Evolutionary conservation across 2,113 vertebrate genomes (phyloP), one percentile per base, ranked within the genome.

Genomic region (Corapipo altera): DNA sequence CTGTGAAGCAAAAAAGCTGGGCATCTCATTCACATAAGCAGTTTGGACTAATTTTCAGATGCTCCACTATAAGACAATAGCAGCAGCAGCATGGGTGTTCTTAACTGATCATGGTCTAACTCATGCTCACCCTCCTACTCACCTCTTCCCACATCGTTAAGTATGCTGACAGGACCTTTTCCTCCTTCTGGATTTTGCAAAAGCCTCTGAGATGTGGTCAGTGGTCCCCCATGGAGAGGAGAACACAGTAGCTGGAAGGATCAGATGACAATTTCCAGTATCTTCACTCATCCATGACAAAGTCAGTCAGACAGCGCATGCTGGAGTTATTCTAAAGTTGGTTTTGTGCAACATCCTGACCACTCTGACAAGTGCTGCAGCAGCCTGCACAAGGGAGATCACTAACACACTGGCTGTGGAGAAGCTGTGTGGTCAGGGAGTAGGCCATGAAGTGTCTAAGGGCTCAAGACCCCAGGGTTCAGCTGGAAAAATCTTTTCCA

Each of bases 301-400:
- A 88, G 24, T 28, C 41, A 49, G 41, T 41, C 1, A 46, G 0
- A 62, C 21, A 61, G 37, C 33, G 62, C 62, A 4, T 39, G 37
- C 48, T 58, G 18, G 37, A 83, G 28, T 65, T 59, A 52, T 5
- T 65, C 44, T 76, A 54, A 71, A 59, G 41, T 6, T 37, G 39
- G 12, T n/a, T 66, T 77, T 43, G 22, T 0, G 0, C 10, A 55
- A 41, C 6, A 0, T 43, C 22, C 39, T 49, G 30, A 54, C 19
- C 32, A 24, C 55, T 24, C 24, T 58, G 33, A 44, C 0, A 1
- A 23, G 28, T 12, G 33, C 41, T 39, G 11, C 54, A 74, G 80
- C 41, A 85, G 54, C 48, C 32, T 32, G 15, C 30, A n/a, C 14
- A 17, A 28, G 21, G 41, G 77, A 61, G 52, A 87, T n/a, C 28